Conservation (phyloP, 2,113 vertebrate species). For the Carollia perspicillata region DNA sequence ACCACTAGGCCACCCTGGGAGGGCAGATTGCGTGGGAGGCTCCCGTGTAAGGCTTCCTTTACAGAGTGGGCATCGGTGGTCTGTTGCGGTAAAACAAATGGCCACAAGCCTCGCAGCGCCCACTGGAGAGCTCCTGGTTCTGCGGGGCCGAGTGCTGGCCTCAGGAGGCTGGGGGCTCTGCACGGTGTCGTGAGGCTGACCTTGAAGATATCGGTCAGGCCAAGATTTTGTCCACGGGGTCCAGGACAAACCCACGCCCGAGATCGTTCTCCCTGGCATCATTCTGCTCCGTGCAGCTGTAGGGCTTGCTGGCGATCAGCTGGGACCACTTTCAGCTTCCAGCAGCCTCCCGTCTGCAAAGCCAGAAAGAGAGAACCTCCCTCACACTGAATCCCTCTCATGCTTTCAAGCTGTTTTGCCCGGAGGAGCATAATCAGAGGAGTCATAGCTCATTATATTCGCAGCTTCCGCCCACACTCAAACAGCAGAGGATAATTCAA, state of each 20-base stretch:
- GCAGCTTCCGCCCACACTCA: not conserved
- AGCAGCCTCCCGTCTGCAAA: not conserved
- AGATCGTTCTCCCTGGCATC: not conserved
- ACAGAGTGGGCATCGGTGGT: not conserved
- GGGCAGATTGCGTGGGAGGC: not conserved
- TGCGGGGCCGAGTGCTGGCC: not conserved
- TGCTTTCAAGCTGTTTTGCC: not conserved
- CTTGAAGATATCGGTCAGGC: not conserved
- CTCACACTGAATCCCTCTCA: fast-evolving
- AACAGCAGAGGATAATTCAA: not conserved
- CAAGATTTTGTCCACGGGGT: not conserved
- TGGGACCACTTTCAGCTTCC: not conserved
- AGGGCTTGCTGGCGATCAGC: not conserved
- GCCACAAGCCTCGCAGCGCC: not conserved
- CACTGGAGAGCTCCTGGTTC: fast-evolving
- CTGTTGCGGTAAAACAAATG: fast-evolving
- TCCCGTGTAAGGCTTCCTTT: not conserved
- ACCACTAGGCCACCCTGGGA: fast-evolving
- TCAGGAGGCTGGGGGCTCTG: not conserved
- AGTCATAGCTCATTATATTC: not conserved
- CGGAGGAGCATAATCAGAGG: not conserved
- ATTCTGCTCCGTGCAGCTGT: fast-evolving
- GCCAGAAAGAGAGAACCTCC: not conserved
- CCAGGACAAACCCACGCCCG: not conserved
- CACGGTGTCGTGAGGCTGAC: not conserved